Percentiles rank a stretch among this genome's conserved stretches.
Evolutionary conservation across 2,888 invertebrate genomes (phyloP).

Genomic region (Dasypogon diadema): DNA sequence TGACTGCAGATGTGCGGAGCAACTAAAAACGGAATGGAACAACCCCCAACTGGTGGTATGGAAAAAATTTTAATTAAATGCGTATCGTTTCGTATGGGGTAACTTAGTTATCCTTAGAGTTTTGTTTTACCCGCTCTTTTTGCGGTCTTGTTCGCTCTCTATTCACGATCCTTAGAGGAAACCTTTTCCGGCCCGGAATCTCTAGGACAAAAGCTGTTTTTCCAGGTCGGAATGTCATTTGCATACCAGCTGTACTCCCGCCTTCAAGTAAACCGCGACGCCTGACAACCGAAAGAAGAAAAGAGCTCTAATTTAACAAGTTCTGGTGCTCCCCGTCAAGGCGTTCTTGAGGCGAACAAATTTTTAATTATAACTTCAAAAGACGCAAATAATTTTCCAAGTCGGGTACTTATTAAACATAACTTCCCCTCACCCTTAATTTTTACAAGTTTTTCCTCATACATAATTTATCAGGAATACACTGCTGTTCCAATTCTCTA

Average conservation of each 20-base stretch:
- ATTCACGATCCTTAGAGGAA: constrained; percentile 3
- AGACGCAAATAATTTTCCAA: constrained; percentile 41
- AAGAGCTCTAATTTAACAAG: constrained; percentile 25
- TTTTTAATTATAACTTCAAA: constrained; percentile 47
- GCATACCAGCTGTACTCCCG: constrained; percentile 7
- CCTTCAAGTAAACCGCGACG: too few relatives aligned
- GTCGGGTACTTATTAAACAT: constrained; percentile 37
- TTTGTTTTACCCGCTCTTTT: constrained; percentile 1
- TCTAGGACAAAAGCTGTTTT: constrained; percentile 11
- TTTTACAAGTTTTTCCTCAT: constrained; percentile 38
- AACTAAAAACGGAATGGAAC: constrained; percentile 6
- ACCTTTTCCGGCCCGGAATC: constrained; percentile 1
- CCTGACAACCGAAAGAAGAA: neutral
- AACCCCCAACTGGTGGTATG: constrained; percentile 21
- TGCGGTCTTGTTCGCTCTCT: neutral
- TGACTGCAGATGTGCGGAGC: neutral
- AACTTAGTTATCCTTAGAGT: constrained; percentile 23
- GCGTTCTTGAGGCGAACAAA: neutral
- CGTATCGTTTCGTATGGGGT: constrained; percentile 24
- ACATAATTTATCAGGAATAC: constrained; percentile 40
- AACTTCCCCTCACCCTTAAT: neutral
- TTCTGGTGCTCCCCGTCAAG: neutral
- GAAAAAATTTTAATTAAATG: constrained; percentile 41
- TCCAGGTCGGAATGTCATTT: constrained; percentile 25
- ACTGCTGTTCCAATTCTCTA: neutral